These are phyloP conservation scores for Anisognathus igniventris DNA, from an alignment of 2,797 vertebrate genomes.

Conservation along the genomic window DNA sequence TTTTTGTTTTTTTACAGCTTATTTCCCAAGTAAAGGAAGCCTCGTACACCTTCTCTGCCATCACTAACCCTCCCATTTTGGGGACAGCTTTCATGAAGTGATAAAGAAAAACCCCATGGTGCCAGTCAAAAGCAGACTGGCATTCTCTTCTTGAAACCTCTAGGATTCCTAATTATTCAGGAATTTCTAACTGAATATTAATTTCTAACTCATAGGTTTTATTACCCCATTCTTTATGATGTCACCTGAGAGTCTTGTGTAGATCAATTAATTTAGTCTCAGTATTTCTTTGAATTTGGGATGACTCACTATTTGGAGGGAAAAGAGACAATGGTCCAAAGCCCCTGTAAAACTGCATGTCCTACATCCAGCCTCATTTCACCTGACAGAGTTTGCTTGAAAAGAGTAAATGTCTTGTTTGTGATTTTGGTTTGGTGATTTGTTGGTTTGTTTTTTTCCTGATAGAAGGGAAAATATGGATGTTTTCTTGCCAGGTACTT, in stretches of 20 bases:
- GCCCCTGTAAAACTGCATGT: background rate
- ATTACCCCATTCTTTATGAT: background rate
- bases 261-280: background rate
- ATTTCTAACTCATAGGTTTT: background rate
- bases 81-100: background rate
- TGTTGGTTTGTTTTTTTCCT: background rate
- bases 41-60: rapidly evolving
- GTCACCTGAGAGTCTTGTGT: background rate
- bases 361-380: background rate
- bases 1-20: background rate
- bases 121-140: background rate
- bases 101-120: rapidly evolving
- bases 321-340: background rate
- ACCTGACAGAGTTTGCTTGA: rapidly evolving
- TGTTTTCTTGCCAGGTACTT: background rate
- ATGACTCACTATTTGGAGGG: rapidly evolving
- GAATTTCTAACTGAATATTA: too few species aligned
- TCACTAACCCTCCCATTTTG: background rate
- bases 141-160: background rate
- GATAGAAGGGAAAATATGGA: background rate
- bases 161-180: background rate
- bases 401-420: background rate
- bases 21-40: background rate
- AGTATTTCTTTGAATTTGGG: background rate
- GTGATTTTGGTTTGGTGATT: background rate